Evolutionary conservation across 2,888 invertebrate genomes (phyloP).

Genomic region (Eupithecia pulchellata): DNA sequence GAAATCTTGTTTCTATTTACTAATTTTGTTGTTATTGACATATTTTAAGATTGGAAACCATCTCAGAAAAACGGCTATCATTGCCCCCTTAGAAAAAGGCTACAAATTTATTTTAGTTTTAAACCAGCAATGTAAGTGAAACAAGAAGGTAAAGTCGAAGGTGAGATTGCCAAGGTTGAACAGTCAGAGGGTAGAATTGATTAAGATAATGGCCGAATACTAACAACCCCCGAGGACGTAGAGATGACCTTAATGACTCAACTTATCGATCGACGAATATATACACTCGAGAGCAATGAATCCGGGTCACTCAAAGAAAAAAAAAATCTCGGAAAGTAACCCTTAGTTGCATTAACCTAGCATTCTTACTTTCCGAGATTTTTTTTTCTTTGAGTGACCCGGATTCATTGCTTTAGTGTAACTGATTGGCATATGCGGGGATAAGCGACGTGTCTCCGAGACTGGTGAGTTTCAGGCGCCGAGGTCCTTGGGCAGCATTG

Average conservation of each 20-base stretch:
- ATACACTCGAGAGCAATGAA: too few relatives aligned
- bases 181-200: constrained; percentile 59
- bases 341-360: too few relatives aligned
- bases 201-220: constrained; percentile 67
- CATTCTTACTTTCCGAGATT: too few relatives aligned
- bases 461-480: too few relatives aligned
- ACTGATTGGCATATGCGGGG: too few relatives aligned
- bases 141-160: background rate
- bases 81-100: constrained; percentile 17
- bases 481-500: too few relatives aligned
- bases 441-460: too few relatives aligned
- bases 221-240: constrained; percentile 64
- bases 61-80: constrained; percentile 13
- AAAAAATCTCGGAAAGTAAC: too few relatives aligned
- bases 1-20: background rate
- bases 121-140: constrained; percentile 27
- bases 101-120: background rate
- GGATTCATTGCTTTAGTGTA: too few relatives aligned
- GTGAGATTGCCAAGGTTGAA: constrained; percentile 21
- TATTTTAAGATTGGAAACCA: constrained; percentile 29
- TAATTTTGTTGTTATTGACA: constrained; percentile 40
- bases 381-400: too few relatives aligned
- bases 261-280: background rate
- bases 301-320: too few relatives aligned
- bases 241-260: constrained; percentile 41